Base-by-base conservation (phyloP, 1,140 invertebrate genomes). In the Drosophila malerkotliana region DNA sequence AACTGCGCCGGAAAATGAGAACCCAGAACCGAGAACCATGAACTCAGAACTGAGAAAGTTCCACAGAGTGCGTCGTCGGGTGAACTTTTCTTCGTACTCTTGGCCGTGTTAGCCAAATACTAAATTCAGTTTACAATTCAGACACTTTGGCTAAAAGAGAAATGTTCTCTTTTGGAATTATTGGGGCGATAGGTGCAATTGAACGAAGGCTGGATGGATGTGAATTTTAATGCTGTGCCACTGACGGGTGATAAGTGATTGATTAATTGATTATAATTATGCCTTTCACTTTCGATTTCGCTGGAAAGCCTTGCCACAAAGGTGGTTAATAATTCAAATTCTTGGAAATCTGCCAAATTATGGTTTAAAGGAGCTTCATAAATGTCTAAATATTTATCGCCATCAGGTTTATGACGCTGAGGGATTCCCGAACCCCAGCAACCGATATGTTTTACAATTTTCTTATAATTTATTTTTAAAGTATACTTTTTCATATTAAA, bases 1-100 rank as follows among this genome's bases (percentile, higher is more conserved):
- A 90, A 91, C 88, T 77, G 78, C 77, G 60, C 73, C 81, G 67
- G 62, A 80, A 55, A 63, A 68, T 18, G 58, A 59, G 48, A 44
- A 61, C 44, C 60, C 24, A 51, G 59, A 10, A 51, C 12, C 47
- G 47, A 37, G 30, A 37, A 34, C 57, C 26, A 6, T 28, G 26
- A 58, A 14, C 41, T 18, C 24, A 49, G 34, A 26, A 47, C 52
- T 14, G 72, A 68, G 62, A 60, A 77, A 69, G 56, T 45, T 74
- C 45, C 63, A 72, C 56, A 60, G 57, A 57, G 51, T 76, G 77
- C 77, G 77, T 80, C 49, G 64, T 41, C 49, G 53, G 44, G 4
- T 30, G 54, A 49, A 54, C 61, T 52, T 53, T 72, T 57, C 30
- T 44, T 48, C 54, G 52, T 76, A 39, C 62, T 77, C 56, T 69